Evolutionary conservation across 1,140 invertebrate species (phyloP).

Genomic region (Pseudobourletiella spinata): DNA sequence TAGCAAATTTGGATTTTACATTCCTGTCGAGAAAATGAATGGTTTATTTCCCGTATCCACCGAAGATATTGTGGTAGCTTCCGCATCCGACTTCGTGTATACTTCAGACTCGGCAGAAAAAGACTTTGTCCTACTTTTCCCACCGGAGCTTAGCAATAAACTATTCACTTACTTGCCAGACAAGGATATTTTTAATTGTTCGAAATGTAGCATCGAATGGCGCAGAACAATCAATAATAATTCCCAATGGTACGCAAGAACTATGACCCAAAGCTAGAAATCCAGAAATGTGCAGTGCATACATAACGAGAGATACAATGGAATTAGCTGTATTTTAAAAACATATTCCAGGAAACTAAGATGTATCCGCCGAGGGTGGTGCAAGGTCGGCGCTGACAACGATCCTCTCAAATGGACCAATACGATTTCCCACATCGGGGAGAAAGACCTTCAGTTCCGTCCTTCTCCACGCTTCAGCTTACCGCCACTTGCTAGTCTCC

Average conservation of each 20-base stretch:
- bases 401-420: background rate
- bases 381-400: background rate
- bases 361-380: conserved; percentile 7
- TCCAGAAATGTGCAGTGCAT: background rate
- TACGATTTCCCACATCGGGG: background rate
- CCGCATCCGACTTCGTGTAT: background rate
- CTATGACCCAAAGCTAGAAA: too few relatives aligned
- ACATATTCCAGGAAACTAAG: conserved; percentile 2
- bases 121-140: conserved; percentile 18
- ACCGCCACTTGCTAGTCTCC: background rate
- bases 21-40: too few relatives aligned
- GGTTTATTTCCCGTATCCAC: background rate
- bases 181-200: conserved; percentile 8
- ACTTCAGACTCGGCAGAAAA: background rate
- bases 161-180: conserved; percentile 17
- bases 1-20: too few relatives aligned
- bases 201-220: conserved; percentile 2
- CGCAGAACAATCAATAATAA: conserved; percentile 10
- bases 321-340: background rate
- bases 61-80: background rate
- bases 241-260: conserved; percentile 8
- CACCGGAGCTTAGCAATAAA: conserved; percentile 10
- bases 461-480: background rate
- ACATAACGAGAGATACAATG: background rate
- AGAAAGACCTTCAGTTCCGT: background rate